Base-by-base conservation (phyloP, 2,888 invertebrate species). In the Caenorhabditis angaria region DNA sequence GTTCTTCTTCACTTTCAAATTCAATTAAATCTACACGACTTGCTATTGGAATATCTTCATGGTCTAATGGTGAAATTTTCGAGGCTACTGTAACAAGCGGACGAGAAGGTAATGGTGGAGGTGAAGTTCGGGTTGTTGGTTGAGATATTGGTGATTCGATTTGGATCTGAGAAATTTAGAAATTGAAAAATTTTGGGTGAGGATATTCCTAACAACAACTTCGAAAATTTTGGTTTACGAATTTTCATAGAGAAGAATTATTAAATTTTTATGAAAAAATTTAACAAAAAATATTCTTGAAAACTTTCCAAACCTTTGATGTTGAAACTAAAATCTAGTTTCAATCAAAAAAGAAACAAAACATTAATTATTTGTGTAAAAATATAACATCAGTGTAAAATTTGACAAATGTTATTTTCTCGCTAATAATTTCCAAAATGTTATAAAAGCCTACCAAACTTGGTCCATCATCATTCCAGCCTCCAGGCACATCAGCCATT, bases 1-100 rank as follows among this genome's bases (percentile, higher is more conserved):
- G 51, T 20, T 71, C 71, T 27, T 67, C 71, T 6, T 66, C 66
- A n/a, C 29, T 65, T 29, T 71, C 71, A n/a, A 71, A 63, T 20
- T 61, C 55, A 25, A 71, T 71, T 22, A 71, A 54, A 48, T 71
- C 63, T 5, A 35, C 59, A 1, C 29, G 28, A 0, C 61, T 61
- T n/a, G 64, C 65, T 69, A 41, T 41, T 14, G 41, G 41, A 24
- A 20, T 22, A 24, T 24, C 22, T 48, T 48, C n/a, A n/a, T n/a
- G 48, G 22, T 51, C 51, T 24, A 24, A 24, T 24, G 51, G 51
- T 4, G 51, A 24, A 22, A 47, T 55, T 2, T 41, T 32, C 1
- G 65, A 65, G 24, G 64, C 61, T 64, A 59, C 18, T 41, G 41
- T 29, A 29, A 22, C 51, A 28, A 56, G 54, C 41, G 70, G 66